Evolutionary conservation across 2,797 vertebrate genomes (phyloP), one percentile per base, ranked within the genome.

Genomic region (Rhinichthys osculus): DNA sequence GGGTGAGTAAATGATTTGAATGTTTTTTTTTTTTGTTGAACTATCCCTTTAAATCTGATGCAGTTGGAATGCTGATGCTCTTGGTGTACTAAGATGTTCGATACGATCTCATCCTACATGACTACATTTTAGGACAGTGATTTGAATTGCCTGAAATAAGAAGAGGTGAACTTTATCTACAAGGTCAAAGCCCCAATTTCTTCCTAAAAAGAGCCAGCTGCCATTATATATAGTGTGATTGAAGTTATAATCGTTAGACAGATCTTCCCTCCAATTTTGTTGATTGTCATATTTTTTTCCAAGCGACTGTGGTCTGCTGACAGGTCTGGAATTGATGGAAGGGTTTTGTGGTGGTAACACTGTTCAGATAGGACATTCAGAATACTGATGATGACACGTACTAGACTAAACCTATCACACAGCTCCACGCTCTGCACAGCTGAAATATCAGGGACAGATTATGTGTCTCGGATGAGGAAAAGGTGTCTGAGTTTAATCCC

Each of bases 321-420:
- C 70, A 82, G 59, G 69, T 54, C 59, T 54, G 13, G 62, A 81
- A 85, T 87, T 59, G 42, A 80, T 89, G 27, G 35, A 76, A 78
- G 44, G 73, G 35, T 86, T 87, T 77, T 50, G 84, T 62, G 30
- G n/a, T 11, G n/a, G 85, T 70, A 78, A 84, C 78, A 71, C 78
- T 77, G 78, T 83, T 77, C 30, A 72, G 59, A 74, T 57, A 57
- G 67, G 19, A 67, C 78, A 79, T 35, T 40, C 27, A 50, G 74
- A 87, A 84, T 84, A 74, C 71, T 69, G 71, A 89, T 88, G 42
- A 83, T 70, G 79, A 57, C 87, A 82, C 78, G 70, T 57, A 42
- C n/a, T 77, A 59, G 74, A 86, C 69, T 57, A 13, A 82, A 80
- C 17, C 47, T 35, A 76, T 85, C 85, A 88, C 66, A 27, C 62